phyloP scores from a whole-genome alignment of 2,888 invertebrate species.

The Lasiommata megera region DNA sequence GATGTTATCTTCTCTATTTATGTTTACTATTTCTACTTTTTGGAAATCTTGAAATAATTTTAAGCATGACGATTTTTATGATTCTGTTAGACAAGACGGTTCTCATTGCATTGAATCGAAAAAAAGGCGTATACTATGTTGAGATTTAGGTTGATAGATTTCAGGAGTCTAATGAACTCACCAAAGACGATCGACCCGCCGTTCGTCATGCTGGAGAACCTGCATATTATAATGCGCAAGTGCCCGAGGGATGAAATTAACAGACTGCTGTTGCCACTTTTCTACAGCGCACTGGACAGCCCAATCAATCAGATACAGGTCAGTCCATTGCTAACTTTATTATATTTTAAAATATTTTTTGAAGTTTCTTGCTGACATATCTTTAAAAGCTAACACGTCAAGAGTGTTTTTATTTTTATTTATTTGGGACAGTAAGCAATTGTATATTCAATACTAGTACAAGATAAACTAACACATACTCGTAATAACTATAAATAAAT shows the following conservation, averaged over 20 bases:
- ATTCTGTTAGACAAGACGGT: no score
- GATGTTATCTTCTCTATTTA: no score
- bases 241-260: conserved; percentile 90
- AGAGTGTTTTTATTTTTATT: no score
- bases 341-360: background rate
- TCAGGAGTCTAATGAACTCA: conserved; percentile 86
- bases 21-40: no score
- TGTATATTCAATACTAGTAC: no score
- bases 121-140: conserved; percentile 15
- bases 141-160: conserved; percentile 37
- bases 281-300: conserved; percentile 93
- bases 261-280: conserved; percentile 91
- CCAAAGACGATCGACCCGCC: conserved; percentile 92
- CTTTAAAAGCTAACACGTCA: no score
- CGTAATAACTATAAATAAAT: no score
- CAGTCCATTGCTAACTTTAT: conserved; percentile 21
- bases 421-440: no score
- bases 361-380: background rate
- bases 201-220: conserved; percentile 92
- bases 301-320: conserved; percentile 95
- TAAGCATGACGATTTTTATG: no score
- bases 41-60: no score
- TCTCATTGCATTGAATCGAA: background rate
- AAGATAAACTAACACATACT: no score
- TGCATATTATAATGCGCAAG: conserved; percentile 94